Evolutionary conservation across 2,888 invertebrate genomes (phyloP), one percentile per base, ranked within the genome.

Genomic region (Pristionchus mayeri): DNA sequence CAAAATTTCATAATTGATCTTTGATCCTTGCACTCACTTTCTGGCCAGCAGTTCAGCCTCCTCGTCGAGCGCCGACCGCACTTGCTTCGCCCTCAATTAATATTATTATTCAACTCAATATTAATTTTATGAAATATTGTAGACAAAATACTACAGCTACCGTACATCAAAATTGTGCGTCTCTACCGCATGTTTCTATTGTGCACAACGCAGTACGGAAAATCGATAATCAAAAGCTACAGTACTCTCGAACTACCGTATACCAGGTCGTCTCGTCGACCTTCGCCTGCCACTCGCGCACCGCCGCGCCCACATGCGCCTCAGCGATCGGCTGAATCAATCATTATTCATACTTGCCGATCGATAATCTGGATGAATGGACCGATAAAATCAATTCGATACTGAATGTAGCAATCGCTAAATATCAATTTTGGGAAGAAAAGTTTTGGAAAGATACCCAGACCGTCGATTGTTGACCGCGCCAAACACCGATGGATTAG

Each of bases 231-330:
- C 52, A 11, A 52, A 52, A 18, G 18, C 18, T 52, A 16, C 52
- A 11, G 52, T 52, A 52, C n/a, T n/a, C n/a, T n/a, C n/a, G n/a
- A n/a, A n/a, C 40, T 16, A 63, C 30, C 30, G 27, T 40, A 16
- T 50, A 78, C 76, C 76, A 78, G 30, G 76, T 27, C 50, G 76
- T 50, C 2, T 27, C 18, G 27, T 48, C 76, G 30, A 78, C 18
- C 50, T 40, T 78, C 18, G 50, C 30, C 9, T 34, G 48, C 76
- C 76, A 78, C 24, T 78, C 50, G 27, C 50, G 76, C 34, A 78
- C 24, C 3, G 30, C 76, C 27, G 50, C 50, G 24, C 30, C 48
- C 30, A 78, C 76, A 40, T 78, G 76, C 30, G 50, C 76, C 50
- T 78, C 76, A 1, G 76, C 50, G 4, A 21, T 18, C 11, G 76